Evolutionary conservation across 1,140 invertebrate species (phyloP), one percentile per base, ranked within the genome.

Genomic region (Drosophila burlai): DNA sequence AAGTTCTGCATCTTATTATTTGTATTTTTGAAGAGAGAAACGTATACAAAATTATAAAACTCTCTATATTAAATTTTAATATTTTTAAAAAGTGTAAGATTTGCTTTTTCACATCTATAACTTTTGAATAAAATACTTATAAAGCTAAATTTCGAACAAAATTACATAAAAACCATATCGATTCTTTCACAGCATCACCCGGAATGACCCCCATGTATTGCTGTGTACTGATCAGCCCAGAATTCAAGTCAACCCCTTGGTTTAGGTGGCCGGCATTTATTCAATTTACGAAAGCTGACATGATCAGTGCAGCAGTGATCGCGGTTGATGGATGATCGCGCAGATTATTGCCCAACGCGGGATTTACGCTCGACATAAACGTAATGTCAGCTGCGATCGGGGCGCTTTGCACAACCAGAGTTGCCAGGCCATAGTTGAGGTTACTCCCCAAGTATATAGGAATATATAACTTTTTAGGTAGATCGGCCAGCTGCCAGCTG

Each of bases 351-450:
- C 60, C 50, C 60, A 64, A 52, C 34, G 40, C 36, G 82, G 68
- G 62, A 65, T 79, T 85, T 81, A 58, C 52, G 40, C 83, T 85
- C 82, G 40, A 40, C 21, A 57, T 26, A 40, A 16, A 42, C 46
- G 46, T 43, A 47, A 67, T 62, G 43, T 31, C 69, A 65, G 75
- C 65, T 67, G 83, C 68, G 75, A 36, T 26, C 54, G 54, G 66
- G 47, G 62, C n/a, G 46, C 54, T 85, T 90, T 86, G 85, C 85
- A 91, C 69, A 90, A 90, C 68, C 76, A 90, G 86, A 73, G 85
- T 90, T 90, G 82, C 42, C 85, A 82, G 52, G 79, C 71, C 8
- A 38, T 38, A 34, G 79, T 79, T 89, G 77, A 62, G 74, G 60
- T 42, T 65, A 84, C 73, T 81, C 79, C 83, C 83, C 73, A 76